phyloP scores from a whole-genome alignment of 2,888 invertebrate genomes.

The Imbricaverruca yamaguchii region DNA sequence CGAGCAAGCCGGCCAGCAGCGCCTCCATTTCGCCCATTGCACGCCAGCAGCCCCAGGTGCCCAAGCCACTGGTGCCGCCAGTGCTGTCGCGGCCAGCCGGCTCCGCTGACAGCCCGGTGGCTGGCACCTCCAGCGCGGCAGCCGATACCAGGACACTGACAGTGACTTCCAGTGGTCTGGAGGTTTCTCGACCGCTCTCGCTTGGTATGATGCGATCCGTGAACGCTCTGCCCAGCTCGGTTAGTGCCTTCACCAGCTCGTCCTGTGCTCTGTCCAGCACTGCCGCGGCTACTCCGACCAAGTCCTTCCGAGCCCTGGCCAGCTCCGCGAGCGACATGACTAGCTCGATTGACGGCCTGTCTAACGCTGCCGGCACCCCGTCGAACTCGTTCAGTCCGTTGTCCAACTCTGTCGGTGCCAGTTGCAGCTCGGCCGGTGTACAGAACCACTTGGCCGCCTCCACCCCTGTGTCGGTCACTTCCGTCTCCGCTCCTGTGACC shows the following conservation, averaged over 20 bases:
- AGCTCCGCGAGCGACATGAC: too few species aligned
- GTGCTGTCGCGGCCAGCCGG: neutral
- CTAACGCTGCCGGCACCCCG: too few species aligned
- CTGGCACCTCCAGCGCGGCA: neutral
- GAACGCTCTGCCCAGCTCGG: neutral
- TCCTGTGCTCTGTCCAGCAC: too few species aligned
- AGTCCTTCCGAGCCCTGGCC: too few species aligned
- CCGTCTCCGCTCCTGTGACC: constrained; percentile 22
- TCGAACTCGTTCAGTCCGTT: too few species aligned
- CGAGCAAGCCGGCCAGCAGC: neutral
- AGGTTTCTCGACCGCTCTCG: neutral
- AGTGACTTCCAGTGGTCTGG: neutral
- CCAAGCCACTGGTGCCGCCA: neutral
- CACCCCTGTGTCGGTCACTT: neutral
- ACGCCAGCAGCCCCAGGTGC: constrained; percentile 14
- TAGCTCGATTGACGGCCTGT: too few species aligned
- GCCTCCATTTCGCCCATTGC: constrained; percentile 1
- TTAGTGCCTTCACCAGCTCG: too few species aligned
- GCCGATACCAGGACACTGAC: neutral
- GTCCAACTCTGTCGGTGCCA: too few species aligned
- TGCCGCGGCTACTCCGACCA: too few species aligned
- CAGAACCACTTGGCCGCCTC: neutral
- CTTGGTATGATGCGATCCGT: neutral
- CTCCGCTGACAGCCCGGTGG: neutral
- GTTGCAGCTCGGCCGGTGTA: too few species aligned